Conservation (phyloP, 2,113 vertebrate species). For the Aegithalos caudatus region DNA sequence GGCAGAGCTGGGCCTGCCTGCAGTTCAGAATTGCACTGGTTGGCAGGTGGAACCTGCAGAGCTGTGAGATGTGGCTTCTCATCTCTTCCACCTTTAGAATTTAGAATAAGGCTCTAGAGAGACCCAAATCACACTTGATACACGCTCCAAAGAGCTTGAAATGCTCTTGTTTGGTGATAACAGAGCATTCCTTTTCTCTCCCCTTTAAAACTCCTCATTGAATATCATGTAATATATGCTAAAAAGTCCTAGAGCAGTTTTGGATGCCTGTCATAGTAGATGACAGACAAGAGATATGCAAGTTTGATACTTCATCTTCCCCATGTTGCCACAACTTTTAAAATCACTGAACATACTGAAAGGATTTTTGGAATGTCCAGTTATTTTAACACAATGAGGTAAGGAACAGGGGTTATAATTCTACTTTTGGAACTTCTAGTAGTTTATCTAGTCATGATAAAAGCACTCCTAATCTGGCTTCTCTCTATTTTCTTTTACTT, state of each 20-base stretch:
- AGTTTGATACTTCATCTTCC: background rate
- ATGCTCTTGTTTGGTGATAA: background rate
- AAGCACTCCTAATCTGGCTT: background rate
- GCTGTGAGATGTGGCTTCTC: background rate
- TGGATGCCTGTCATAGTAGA: background rate
- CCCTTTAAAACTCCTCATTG: background rate
- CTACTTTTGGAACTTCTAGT: background rate
- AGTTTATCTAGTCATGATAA: background rate
- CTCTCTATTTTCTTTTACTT: background rate
- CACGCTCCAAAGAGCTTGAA: background rate
- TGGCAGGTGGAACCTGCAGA: background rate
- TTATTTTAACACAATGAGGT: background rate
- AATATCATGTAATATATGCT: background rate
- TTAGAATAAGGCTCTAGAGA: background rate
- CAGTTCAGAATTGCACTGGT: background rate
- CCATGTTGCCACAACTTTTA: background rate
- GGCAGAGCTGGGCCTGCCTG: background rate
- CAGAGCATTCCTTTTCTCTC: background rate
- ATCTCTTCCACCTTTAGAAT: background rate
- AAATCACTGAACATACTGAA: background rate
- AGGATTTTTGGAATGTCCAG: background rate
- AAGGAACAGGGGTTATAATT: background rate
- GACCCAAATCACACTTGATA: background rate
- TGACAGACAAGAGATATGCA: background rate
- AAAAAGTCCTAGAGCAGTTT: background rate